Evolutionary conservation across 2,888 invertebrate genomes (phyloP).

Genomic region (Bibio marci): DNA sequence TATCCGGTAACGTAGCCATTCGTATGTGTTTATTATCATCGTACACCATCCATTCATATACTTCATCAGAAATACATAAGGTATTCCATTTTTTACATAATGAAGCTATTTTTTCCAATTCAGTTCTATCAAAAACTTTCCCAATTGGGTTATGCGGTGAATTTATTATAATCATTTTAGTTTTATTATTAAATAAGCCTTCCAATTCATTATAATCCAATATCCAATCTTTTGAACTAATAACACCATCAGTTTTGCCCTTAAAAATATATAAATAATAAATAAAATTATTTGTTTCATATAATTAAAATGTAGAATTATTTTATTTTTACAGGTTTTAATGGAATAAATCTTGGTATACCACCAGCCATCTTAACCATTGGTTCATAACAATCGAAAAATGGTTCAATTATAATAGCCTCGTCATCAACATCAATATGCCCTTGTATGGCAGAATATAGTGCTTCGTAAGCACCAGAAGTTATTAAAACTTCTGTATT

Average conservation of each 20-base stretch:
- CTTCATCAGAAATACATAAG: constrained; percentile 88
- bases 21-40: constrained; percentile 68
- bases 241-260: constrained; percentile 25
- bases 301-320: background rate
- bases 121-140: constrained; percentile 50
- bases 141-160: constrained; percentile 97
- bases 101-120: constrained; percentile 61
- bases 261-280: too few species aligned
- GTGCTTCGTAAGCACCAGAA: constrained; percentile 85
- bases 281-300: constrained; percentile 5
- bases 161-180: constrained; percentile 91
- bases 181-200: constrained; percentile 64
- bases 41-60: constrained; percentile 94
- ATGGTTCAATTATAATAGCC: constrained; percentile 95
- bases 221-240: constrained; percentile 73
- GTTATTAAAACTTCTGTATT: constrained; percentile 77
- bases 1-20: constrained; percentile 84
- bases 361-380: constrained; percentile 86
- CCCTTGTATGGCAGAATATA: constrained; percentile 70
- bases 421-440: constrained; percentile 77
- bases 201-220: constrained; percentile 68
- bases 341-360: constrained; percentile 66
- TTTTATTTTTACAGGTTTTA: constrained; percentile 49
- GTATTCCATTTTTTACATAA: constrained; percentile 86
- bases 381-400: constrained; percentile 94